phyloP scores from a whole-genome alignment of 2,888 invertebrate species.

The Philopedon plagiatum region DNA sequence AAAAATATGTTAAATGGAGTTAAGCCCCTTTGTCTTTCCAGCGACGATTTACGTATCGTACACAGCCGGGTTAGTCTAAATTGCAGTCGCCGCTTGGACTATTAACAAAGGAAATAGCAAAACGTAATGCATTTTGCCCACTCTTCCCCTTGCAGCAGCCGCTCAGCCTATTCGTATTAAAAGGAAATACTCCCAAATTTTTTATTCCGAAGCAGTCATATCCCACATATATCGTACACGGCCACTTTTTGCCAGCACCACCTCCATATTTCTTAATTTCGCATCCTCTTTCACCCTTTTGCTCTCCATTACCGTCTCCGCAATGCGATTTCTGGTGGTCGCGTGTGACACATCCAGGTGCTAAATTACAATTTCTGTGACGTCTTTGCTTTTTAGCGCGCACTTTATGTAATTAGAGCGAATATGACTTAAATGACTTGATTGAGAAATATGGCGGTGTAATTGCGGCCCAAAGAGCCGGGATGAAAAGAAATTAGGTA shows the following conservation, averaged over 20 bases:
- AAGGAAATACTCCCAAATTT: not conserved
- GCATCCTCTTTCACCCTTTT: conserved; percentile 46
- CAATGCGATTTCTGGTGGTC: conserved; percentile 47
- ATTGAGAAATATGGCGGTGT: conserved; percentile 44
- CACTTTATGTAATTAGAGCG: conserved; percentile 47
- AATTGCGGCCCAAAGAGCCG: conserved; percentile 11
- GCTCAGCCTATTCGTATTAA: no score
- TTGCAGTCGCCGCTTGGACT: no score
- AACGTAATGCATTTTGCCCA: no score
- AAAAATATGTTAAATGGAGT: no score
- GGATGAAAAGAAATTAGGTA: conserved; percentile 35
- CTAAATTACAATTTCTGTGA: conserved; percentile 50
- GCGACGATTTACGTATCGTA: no score
- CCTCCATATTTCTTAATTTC: conserved; percentile 47
- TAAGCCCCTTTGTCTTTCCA: no score
- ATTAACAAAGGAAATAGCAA: no score
- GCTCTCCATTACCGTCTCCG: conserved; percentile 47
- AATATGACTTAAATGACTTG: conserved; percentile 47
- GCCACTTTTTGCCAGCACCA: conserved; percentile 39
- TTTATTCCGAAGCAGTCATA: not conserved
- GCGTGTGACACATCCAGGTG: conserved; percentile 50
- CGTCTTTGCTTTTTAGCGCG: conserved; percentile 50
- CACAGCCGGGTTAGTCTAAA: no score
- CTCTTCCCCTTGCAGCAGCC: no score
- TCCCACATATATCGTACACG: conserved; percentile 30